Evolutionary conservation across 2,113 vertebrate genomes (phyloP).

Genomic region (Psophia crepitans): DNA sequence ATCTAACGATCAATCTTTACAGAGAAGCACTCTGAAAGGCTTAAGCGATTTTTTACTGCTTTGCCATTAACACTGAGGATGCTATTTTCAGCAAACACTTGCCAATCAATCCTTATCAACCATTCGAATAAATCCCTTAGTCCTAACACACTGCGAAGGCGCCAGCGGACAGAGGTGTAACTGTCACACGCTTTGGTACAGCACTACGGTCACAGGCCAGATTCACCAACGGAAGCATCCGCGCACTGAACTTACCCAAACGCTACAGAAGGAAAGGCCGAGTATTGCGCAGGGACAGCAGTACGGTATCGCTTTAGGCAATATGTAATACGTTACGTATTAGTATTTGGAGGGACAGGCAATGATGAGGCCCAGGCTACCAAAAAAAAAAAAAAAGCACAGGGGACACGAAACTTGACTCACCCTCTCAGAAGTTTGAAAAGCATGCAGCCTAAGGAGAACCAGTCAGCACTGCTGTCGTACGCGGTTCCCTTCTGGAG

Average conservation of each 20-base stretch:
- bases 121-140: background rate
- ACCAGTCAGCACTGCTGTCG: conserved; percentile 98
- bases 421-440: conserved; percentile 98
- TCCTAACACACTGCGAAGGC: background rate
- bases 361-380: background rate
- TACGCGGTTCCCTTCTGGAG: conserved; percentile 96
- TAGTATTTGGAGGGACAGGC: background rate
- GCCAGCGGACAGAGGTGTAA: background rate
- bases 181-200: background rate
- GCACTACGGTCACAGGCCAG: background rate
- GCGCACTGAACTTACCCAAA: background rate
- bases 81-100: background rate
- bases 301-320: background rate
- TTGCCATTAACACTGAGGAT: background rate
- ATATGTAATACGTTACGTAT: fast-evolving
- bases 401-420: background rate
- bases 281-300: background rate
- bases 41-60: background rate
- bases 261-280: background rate
- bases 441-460: conserved; percentile 97
- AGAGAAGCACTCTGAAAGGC: background rate
- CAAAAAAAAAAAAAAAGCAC: background rate
- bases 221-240: background rate
- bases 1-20: background rate
- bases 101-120: background rate